Base-by-base conservation (phyloP, 2,113 vertebrate species). In the Eira barbara region DNA sequence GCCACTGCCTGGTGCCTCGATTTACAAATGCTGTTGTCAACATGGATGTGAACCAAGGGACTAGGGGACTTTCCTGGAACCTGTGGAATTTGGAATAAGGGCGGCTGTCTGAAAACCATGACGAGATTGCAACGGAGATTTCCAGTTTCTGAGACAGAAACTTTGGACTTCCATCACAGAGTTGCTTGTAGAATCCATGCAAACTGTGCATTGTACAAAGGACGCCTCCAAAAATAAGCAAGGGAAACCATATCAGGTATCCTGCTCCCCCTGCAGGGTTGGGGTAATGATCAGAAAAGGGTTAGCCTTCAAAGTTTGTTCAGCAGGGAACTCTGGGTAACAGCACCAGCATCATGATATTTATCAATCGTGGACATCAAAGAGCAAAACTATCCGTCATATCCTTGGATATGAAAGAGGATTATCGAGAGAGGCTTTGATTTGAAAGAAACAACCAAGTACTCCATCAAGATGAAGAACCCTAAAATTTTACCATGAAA, bases 71-170 rank as follows among this genome's bases (percentile, higher is more conserved):
- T 49, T 15, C 17, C 20, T 23, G 65, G 42, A 36, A 47, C 17
- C n/a, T 49, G 55, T 8, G 23, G 79, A 61, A 42, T 63, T 76
- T 55, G n/a, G 14, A 45, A 17, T 55, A 15, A n/a, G 3, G 21
- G n/a, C 2, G 6, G 7, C 1, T 23, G 3, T 65, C 36, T 39
- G 3, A 18, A 86, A 21, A 42, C 34, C 34, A 49, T 14, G 34
- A 18, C 4, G 7, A 39, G 5, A 31, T 25, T 0, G 15, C 47
- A 39, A 14, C 0, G 10, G 4, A 6, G 21, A 34, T 6, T 9
- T 0, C 3, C 3, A 79, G 3, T 1, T 34, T 23, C 29, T 42
- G 3, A 71, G 17, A 13, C 11, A 57, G 3, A 27, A 42, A 4
- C 0, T 18, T 49, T 39, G 36, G 31, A 10, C 10, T 1, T 23